phyloP scores from a whole-genome alignment of 2,797 vertebrate genomes.

The Somateria mollissima region DNA sequence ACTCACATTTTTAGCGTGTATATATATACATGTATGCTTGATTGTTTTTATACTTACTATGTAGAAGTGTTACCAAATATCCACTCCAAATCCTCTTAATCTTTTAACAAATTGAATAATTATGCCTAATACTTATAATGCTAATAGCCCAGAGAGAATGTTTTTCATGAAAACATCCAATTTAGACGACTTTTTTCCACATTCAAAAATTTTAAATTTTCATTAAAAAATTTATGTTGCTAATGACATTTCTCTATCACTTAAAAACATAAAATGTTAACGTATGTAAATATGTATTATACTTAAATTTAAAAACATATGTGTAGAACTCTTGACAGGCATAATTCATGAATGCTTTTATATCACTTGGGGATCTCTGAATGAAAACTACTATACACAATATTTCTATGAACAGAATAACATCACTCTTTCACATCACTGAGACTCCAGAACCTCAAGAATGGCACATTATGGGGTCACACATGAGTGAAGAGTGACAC shows the following conservation, averaged over 20 bases:
- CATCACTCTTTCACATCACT: neutral
- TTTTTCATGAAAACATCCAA: neutral
- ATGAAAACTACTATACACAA: neutral
- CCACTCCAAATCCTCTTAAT: neutral
- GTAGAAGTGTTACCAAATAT: neutral
- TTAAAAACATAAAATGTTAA: neutral
- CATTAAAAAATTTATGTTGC: neutral
- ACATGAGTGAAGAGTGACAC: accelerated
- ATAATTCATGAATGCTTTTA: neutral
- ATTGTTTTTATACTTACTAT: neutral
- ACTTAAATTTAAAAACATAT: neutral
- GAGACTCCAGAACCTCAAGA: neutral
- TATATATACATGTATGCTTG: neutral
- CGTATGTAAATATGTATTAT: neutral
- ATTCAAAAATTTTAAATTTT: neutral
- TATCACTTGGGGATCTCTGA: neutral
- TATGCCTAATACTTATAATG: neutral
- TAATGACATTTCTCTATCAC: neutral
- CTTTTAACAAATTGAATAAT: neutral
- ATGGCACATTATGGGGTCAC: neutral
- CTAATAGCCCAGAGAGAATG: neutral
- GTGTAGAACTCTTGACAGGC: neutral
- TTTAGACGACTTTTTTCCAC: neutral
- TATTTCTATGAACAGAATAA: neutral
- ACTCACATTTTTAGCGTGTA: neutral